Conservation (phyloP, 2,113 vertebrate genomes). For the Tetraodon nigroviridis region DNA sequence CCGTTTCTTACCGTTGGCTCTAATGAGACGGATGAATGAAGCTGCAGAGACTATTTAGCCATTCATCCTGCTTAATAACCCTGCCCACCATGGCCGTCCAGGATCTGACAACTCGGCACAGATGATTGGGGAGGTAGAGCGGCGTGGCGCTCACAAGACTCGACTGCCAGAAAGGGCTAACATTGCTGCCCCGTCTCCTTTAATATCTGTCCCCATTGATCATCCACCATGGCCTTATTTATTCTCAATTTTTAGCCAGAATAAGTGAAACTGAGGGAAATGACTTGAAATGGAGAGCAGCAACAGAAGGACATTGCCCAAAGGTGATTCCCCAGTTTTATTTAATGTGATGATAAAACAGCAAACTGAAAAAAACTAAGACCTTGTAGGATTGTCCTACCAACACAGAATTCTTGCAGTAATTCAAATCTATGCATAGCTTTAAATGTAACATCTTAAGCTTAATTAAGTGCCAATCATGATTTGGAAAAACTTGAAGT, state of each 20-base stretch:
- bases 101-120: slow-evolving; percentile 55
- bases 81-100: slow-evolving; percentile 52
- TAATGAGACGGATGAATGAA: slow-evolving; percentile 69
- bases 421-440: neutral
- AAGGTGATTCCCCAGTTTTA: too few species aligned
- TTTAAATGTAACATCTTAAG: neutral
- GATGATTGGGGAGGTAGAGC: slow-evolving; percentile 64
- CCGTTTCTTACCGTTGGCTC: slow-evolving; percentile 47
- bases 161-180: slow-evolving; percentile 58
- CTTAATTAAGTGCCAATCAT: slow-evolving; percentile 8
- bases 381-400: too few species aligned
- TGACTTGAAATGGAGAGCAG: slow-evolving; percentile 22
- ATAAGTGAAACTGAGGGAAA: slow-evolving; percentile 50
- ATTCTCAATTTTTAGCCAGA: slow-evolving; percentile 60
- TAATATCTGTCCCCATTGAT: slow-evolving; percentile 65
- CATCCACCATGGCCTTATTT: slow-evolving; percentile 54
- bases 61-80: slow-evolving; percentile 75
- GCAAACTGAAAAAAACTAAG: too few species aligned
- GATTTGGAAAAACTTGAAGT: neutral
- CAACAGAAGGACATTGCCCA: slow-evolving; percentile 28
- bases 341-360: too few species aligned
- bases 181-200: slow-evolving; percentile 55
- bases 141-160: slow-evolving; percentile 37
- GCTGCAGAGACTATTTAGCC: slow-evolving; percentile 61
- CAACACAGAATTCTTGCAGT: neutral